A percentile compares a stretch with the other conserved stretches of the same genome.
Conservation (phyloP, 2,797 vertebrate genomes). For the Sebastes matsubarae region DNA sequence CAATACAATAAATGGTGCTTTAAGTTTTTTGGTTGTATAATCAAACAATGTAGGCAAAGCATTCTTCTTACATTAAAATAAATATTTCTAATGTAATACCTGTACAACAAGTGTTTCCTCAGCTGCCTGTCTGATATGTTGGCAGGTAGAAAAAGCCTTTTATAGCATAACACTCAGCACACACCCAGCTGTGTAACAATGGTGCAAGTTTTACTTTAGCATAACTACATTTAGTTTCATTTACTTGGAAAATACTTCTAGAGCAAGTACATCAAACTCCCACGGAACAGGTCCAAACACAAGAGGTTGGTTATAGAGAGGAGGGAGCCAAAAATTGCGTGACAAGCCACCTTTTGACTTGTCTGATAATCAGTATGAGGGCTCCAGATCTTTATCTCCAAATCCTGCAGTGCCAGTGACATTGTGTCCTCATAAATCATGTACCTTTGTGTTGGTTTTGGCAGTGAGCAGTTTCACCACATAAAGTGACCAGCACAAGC, state of each 20-base stretch:
- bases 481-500: neutral
- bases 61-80: neutral
- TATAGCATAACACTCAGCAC: neutral
- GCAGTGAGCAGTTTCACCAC: neutral
- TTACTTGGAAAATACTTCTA: neutral
- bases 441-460: constrained; percentile 16
- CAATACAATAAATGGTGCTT: neutral
- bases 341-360: too few species aligned
- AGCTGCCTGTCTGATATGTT: neutral
- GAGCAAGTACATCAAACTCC: neutral
- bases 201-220: neutral
- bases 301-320: neutral
- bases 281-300: neutral
- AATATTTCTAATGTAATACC: neutral
- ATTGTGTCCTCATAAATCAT: neutral
- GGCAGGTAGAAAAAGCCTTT: fast-evolving
- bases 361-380: too few species aligned
- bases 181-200: neutral
- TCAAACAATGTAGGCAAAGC: neutral
- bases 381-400: too few species aligned
- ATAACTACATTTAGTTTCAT: neutral
- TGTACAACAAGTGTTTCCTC: neutral
- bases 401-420: neutral
- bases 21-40: neutral
- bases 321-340: too few species aligned